Conservation (phyloP, 2,797 vertebrate genomes). For the Spatula versicolor region DNA sequence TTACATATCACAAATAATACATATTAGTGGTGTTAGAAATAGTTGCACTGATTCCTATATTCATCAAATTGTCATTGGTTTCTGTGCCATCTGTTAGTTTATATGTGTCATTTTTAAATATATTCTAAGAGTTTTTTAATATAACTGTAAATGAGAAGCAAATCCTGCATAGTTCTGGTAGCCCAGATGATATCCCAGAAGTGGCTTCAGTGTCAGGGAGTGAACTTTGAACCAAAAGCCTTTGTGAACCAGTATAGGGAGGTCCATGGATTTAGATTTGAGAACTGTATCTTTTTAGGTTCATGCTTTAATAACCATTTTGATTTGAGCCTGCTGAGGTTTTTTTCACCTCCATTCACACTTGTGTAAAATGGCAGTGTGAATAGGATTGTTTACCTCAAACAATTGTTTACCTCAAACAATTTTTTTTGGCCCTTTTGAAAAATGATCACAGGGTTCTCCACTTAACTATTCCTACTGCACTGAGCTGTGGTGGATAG, state of each 20-base stretch:
- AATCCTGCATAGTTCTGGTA: background rate
- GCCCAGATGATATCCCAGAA: background rate
- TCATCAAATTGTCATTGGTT: slow-evolving; percentile 74
- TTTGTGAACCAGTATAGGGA: background rate
- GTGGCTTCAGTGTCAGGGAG: background rate
- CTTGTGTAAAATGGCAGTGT: fast-evolving
- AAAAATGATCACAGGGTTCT: background rate
- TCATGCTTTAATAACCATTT: background rate
- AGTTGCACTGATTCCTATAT: slow-evolving; percentile 75
- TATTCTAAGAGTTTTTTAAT: slow-evolving; percentile 70
- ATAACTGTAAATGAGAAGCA: slow-evolving; percentile 51
- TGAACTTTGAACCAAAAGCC: background rate
- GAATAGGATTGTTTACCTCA: background rate
- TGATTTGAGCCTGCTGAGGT: background rate
- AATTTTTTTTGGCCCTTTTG: background rate
- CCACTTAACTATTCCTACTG: background rate
- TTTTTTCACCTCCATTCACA: background rate
- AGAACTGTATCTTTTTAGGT: background rate
- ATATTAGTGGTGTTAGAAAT: slow-evolving; percentile 73
- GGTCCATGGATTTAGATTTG: background rate
- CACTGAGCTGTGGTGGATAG: background rate
- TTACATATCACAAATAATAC: slow-evolving; percentile 80
- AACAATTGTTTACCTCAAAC: background rate
- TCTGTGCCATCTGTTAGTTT: slow-evolving; percentile 72
- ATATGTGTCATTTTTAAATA: slow-evolving; percentile 72